These are phyloP conservation scores for Gallinago undulata DNA, from an alignment of 2,113 vertebrate genomes.

Conservation along the genomic window DNA sequence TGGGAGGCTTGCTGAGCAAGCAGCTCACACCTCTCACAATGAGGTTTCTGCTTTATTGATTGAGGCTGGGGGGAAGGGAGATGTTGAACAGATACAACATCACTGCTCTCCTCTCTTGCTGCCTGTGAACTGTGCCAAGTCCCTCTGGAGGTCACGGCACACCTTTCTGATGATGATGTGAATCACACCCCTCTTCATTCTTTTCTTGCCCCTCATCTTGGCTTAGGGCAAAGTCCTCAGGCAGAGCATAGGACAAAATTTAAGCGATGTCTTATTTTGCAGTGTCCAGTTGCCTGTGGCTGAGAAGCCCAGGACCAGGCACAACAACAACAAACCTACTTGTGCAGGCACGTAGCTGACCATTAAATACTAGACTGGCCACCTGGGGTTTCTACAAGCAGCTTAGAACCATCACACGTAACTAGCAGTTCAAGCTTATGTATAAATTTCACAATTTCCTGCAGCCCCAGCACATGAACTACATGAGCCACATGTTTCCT, in stretches of 20 bases:
- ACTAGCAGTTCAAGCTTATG: not conserved
- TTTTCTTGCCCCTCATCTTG: not conserved
- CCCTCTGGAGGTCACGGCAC: not conserved
- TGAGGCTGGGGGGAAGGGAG: not conserved
- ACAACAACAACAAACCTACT: rapidly evolving
- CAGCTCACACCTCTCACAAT: not conserved
- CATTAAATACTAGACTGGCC: not conserved
- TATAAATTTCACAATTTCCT: not conserved
- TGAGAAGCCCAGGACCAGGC: not conserved
- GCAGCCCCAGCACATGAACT: not conserved
- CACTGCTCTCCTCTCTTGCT: not conserved
- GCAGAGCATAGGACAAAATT: not conserved
- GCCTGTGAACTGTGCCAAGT: not conserved
- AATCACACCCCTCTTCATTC: not conserved
- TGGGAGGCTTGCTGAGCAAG: not conserved
- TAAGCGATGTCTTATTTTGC: not conserved
- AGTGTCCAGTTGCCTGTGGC: not conserved
- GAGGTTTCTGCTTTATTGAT: not conserved
- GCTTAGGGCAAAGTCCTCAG: not conserved
- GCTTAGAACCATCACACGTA: not conserved
- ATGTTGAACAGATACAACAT: not conserved
- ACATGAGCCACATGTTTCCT: not conserved
- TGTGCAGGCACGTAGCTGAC: not conserved
- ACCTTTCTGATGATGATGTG: not conserved
- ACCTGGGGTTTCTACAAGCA: not conserved